Evolutionary conservation across 2,797 vertebrate genomes (phyloP), one percentile per base, ranked within the genome.

Genomic region (Cyprinodon diabolis): DNA sequence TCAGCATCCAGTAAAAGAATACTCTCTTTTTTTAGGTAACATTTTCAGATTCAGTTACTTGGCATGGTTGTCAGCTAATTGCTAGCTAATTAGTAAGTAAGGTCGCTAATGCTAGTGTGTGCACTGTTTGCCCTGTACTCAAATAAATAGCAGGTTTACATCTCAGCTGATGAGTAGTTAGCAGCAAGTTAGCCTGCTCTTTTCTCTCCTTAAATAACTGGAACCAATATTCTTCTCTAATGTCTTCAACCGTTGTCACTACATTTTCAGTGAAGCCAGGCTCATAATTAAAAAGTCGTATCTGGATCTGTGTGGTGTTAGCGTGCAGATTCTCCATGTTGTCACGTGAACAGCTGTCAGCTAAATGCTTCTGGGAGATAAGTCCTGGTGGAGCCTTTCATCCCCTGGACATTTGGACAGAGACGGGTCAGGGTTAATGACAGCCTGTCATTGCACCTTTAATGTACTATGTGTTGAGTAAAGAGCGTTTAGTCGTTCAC

Each of bases 401-500:
- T 94, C 91, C 86, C 81, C 71, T 76, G 80, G 85, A 86, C 82
- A 23, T 78, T 91, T 14, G 91, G 88, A 87, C 89, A 72, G 81
- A 87, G 84, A 80, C 84, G 72, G 93, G 90, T 94, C 91, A 82
- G 88, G 90, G 92, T 93, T 93, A 93, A 94, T 91, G 91, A 92
- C 81, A 71, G 91, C 72, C 87, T 93, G 89, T 90, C 91, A 84
- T 10, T 90, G 87, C 85, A 86, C 84, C 90, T 91, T 89, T 90
- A 93, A 93, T 92, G 92, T 92, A 91, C 90, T 90, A 79, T 12
- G 88, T 93, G 91, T 90, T 91, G 88, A 92, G 90, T 91, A 91
- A 91, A 87, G 86, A 68, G 78, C 19, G 37, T 72, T 84, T 86
- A 83, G 83, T 52, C 49, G 10, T 77, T 73, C 66, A 13, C 66